A percentile compares a stretch with the other conserved stretches of the same genome.
These are phyloP conservation scores for Sesamia nonagrioides DNA, from an alignment of 1,140 invertebrate genomes.

Conservation along the genomic window DNA sequence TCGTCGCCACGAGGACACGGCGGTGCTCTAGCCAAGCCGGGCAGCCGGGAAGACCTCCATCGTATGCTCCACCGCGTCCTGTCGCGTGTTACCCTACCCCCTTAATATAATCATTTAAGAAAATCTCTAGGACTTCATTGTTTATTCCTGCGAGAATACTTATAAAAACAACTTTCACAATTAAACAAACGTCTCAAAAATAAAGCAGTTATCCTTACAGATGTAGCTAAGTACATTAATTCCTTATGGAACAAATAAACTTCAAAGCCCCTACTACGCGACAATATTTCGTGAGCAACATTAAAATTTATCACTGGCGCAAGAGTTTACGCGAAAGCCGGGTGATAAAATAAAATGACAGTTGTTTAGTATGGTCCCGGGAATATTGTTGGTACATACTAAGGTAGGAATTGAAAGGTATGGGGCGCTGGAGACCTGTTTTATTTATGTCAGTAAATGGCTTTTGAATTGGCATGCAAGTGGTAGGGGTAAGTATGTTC, in stretches of 20 bases:
- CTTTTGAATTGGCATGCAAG: slow-evolving; percentile 81
- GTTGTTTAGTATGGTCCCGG: slow-evolving; percentile 85
- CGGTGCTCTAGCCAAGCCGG: too few relatives aligned
- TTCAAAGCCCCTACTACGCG: slow-evolving; percentile 58
- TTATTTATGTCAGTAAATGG: slow-evolving; percentile 84
- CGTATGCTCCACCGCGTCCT: too few relatives aligned
- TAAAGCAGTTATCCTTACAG: slow-evolving; percentile 5
- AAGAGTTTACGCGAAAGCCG: slow-evolving; percentile 79
- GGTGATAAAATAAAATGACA: slow-evolving; percentile 87
- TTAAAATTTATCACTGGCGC: slow-evolving; percentile 85
- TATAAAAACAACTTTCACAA: not conserved
- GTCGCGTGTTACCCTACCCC: too few relatives aligned
- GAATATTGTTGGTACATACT: slow-evolving; percentile 74
- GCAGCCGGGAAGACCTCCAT: too few relatives aligned
- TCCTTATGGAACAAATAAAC: slow-evolving; percentile 31
- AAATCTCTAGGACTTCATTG: too few relatives aligned
- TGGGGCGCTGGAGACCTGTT: slow-evolving; percentile 80
- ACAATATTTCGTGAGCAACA: slow-evolving; percentile 79
- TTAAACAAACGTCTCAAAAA: slow-evolving; percentile 29
- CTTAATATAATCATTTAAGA: too few relatives aligned
- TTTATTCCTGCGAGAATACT: too few relatives aligned
- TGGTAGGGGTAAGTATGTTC: slow-evolving; percentile 55
- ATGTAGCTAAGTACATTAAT: slow-evolving; percentile 34
- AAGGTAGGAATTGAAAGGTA: slow-evolving; percentile 86
- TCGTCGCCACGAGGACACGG: too few relatives aligned